Evolutionary conservation across 2,888 invertebrate species (phyloP), one percentile per base, ranked within the genome.

Genomic region (Pyrocoelia pectoralis): DNA sequence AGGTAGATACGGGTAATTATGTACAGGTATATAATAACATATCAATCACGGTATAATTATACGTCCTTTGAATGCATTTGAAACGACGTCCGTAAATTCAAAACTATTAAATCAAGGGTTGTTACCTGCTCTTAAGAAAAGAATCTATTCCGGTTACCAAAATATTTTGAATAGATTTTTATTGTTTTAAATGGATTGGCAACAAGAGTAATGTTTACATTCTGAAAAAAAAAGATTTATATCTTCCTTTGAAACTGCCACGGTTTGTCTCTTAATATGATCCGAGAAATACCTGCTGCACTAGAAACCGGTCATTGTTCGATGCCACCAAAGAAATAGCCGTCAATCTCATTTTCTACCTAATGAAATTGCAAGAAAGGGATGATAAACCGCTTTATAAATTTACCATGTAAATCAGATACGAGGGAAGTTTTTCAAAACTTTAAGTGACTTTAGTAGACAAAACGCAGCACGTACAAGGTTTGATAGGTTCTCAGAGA

Each of bases 11-110:
- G 69, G 73, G 72, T 74, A 77, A 76, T 77, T 77, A 77, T 71
- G 74, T 74, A 70, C 77, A 78, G 78, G 79, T 77, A 78, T 74
- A 78, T 78, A 79, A 79, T 78, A 78, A 78, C 77, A 77, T 76
- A 79, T 79, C 78, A 78, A 79, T 78, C 79, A 78, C 74, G 71
- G 71, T 68, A 74, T 79, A 78, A 79, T 78, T 78, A 78, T 71
- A 72, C 74, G 72, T 70, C 70, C 71, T 73, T 74, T 70, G 68
- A 68, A 68, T 59, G 63, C 61, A 68, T 66, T 70, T 70, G 68
- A 61, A 62, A 68, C 65, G 63, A 65, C 66, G 61, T 61, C 55
- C 65, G 65, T 68, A 62, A 62, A 68, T 65, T 65, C 64, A 49
- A 65, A 65, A 62, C 63, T 66, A 67, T 70, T 63, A 67, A 66